phyloP scores from a whole-genome alignment of 2,797 vertebrate species.

The Sarcoramphus papa region DNA sequence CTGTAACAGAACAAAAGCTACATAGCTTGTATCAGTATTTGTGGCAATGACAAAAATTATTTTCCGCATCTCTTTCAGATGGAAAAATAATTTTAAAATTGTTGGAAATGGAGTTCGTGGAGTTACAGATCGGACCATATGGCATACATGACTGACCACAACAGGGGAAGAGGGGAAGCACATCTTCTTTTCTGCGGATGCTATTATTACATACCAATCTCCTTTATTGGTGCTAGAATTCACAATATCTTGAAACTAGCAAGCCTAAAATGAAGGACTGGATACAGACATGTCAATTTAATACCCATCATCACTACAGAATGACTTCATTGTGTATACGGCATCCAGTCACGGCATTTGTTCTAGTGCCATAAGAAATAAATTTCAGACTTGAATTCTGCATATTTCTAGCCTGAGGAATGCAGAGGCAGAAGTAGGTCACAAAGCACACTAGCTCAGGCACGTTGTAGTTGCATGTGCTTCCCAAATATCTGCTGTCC shows the following conservation, averaged over 20 bases:
- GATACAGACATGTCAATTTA: neutral
- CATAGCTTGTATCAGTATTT: neutral
- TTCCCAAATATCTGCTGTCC: neutral
- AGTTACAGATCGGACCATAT: neutral
- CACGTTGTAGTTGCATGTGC: neutral
- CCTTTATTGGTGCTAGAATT: neutral
- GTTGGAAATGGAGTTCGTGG: neutral
- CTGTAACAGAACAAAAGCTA: neutral
- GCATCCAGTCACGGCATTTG: neutral
- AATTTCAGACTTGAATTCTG: neutral
- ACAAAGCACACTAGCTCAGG: neutral
- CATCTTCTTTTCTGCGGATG: neutral
- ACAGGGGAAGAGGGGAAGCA: neutral
- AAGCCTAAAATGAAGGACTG: neutral
- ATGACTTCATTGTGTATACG: neutral
- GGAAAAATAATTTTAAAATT: neutral
- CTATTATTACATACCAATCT: neutral
- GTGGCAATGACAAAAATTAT: neutral
- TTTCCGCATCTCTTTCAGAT: neutral
- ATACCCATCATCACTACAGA: neutral
- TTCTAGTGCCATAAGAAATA: slow-evolving; percentile 15
- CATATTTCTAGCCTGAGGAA: neutral
- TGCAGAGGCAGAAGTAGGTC: slow-evolving; percentile 30
- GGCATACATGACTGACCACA: neutral
- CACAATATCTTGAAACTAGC: neutral